phyloP scores from a whole-genome alignment of 2,797 vertebrate genomes.

The Denticeps clupeoides region DNA sequence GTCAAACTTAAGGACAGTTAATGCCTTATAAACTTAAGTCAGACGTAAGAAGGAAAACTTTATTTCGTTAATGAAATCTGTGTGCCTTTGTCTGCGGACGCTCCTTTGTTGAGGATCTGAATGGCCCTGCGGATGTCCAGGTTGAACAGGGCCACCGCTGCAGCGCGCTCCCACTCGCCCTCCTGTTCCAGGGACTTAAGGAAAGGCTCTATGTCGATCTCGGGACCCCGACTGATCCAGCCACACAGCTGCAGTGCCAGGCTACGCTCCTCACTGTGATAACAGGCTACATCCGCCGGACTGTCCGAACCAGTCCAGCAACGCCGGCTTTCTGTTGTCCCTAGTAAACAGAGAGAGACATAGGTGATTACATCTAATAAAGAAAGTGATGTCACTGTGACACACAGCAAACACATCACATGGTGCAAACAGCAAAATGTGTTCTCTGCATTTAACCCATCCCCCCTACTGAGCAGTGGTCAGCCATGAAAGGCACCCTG shows the following conservation, averaged over 20 bases:
- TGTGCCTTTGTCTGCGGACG: conserved; percentile 79
- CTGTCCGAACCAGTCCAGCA: conserved; percentile 85
- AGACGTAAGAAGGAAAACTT: too few relatives aligned
- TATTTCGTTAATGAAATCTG: too few relatives aligned
- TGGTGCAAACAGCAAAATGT: too few relatives aligned
- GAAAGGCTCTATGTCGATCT: conserved; percentile 81
- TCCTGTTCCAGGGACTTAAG: conserved; percentile 84
- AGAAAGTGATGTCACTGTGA: too few relatives aligned
- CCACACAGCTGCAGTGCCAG: conserved; percentile 89
- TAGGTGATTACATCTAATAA: background rate
- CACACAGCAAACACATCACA: too few relatives aligned
- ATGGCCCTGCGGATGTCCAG: conserved; percentile 91
- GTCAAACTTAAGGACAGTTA: too few relatives aligned
- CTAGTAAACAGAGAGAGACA: too few relatives aligned
- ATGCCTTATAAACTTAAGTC: too few relatives aligned
- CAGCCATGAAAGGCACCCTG: too few relatives aligned
- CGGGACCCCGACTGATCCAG: conserved; percentile 82
- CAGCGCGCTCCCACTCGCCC: conserved; percentile 87
- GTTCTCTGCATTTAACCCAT: too few relatives aligned
- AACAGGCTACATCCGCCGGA: conserved; percentile 74
- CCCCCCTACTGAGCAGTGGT: too few relatives aligned
- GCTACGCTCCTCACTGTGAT: conserved; percentile 83
- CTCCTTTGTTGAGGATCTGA: conserved; percentile 92
- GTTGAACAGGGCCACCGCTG: conserved; percentile 92
- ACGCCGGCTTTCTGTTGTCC: conserved; percentile 75